phyloP scores from a whole-genome alignment of 2,113 vertebrate genomes.

The Indicator maculatus region DNA sequence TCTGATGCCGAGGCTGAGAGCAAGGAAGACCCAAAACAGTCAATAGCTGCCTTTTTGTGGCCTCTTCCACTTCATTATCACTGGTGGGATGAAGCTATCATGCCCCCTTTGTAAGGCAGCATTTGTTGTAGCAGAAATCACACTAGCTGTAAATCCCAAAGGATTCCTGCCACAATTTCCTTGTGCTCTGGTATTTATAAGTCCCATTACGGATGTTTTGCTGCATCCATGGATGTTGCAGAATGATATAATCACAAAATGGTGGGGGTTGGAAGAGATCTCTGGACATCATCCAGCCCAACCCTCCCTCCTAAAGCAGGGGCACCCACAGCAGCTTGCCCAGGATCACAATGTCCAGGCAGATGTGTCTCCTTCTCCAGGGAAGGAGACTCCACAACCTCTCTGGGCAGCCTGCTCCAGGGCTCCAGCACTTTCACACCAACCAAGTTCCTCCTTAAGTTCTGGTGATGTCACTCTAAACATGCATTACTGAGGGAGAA shows the following conservation, averaged over 20 bases:
- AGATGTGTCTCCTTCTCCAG: no score
- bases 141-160: neutral
- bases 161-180: neutral
- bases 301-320: no score
- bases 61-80: neutral
- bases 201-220: accelerated
- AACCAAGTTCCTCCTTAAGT: no score
- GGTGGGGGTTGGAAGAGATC: no score
- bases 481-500: neutral
- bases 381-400: no score
- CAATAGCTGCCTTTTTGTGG: neutral
- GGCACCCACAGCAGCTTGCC: no score
- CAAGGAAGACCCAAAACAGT: neutral
- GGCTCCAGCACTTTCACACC: no score
- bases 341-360: no score
- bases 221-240: neutral
- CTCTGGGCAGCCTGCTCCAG: no score
- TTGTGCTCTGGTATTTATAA: neutral
- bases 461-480: neutral
- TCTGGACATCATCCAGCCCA: no score
- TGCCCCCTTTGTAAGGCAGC: neutral
- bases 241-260: no score
- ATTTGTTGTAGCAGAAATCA: neutral
- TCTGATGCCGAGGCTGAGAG: neutral
- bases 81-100: neutral